A percentile compares a stretch with the other conserved stretches of the same genome.
phyloP scores from a whole-genome alignment of 2,113 vertebrate species.

The Cisticola juncidis region DNA sequence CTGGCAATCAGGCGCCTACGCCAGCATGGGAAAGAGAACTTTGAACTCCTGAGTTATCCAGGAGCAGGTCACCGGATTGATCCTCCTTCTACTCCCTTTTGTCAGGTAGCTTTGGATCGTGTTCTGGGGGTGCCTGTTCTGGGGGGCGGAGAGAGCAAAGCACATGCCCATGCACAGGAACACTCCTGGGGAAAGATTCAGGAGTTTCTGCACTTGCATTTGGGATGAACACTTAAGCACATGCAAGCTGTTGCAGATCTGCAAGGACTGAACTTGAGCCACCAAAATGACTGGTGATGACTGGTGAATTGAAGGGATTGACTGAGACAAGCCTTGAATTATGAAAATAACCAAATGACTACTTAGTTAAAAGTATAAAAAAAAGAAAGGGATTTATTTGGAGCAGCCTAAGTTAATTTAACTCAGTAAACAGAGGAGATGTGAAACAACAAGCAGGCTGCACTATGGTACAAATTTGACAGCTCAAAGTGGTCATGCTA shows the following conservation, averaged over 20 bases:
- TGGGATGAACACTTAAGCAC: constrained; percentile 39
- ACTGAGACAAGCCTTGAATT: constrained; percentile 20
- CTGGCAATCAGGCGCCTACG: constrained; percentile 54
- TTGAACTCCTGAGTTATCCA: constrained; percentile 68
- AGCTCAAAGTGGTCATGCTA: not conserved
- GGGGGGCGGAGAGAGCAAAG: constrained; percentile 62
- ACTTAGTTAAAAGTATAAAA: not conserved
- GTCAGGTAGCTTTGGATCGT: constrained; percentile 54
- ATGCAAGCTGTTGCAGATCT: not conserved
- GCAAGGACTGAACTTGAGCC: constrained; percentile 15
- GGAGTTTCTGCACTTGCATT: constrained; percentile 70
- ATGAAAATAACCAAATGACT: constrained; percentile 1
- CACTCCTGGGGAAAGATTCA: constrained; percentile 75
- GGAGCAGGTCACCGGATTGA: constrained; percentile 73
- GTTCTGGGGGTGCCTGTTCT: constrained; percentile 66
- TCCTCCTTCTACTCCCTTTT: constrained; percentile 69
- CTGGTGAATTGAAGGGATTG: constrained; percentile 13
- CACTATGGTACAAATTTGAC: not conserved
- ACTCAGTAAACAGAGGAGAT: not conserved
- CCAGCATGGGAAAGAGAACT: constrained; percentile 68
- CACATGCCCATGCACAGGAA: constrained; percentile 71
- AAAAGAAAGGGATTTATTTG: not conserved
- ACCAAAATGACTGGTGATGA: not conserved
- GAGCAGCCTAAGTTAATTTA: not conserved
- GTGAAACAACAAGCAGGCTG: not conserved